Base-by-base conservation (phyloP, 1,140 invertebrate species). In the Drosophila virilis region DNA sequence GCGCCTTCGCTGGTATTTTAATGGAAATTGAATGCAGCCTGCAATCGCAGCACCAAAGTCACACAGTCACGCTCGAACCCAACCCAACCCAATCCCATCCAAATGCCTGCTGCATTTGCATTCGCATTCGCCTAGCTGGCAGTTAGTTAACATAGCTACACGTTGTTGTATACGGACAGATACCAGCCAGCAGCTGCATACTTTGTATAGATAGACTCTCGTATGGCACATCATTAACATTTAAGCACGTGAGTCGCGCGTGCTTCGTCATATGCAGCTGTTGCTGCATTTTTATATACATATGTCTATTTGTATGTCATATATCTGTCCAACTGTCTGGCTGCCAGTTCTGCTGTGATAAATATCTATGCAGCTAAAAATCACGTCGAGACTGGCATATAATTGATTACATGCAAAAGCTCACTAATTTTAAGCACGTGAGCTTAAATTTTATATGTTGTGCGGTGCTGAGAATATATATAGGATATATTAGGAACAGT, bases 161-260 rank as follows among this genome's bases (percentile, higher is more conserved):
- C 65, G 64, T 28, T 15, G 58, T 5, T 28, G 22, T 5, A 4
- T 28, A 5, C 4, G 4, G 2, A 4, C 22, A 28, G 22, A 28
- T 28, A 28, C 2, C 3, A 28, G 22, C 22, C 4, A 28, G 22
- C 22, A 28, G 22, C 22, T 28, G 5, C 22, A 28, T 3, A 28
- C 22, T 28, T 28, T 3, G 3, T 65, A 32, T 28, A 61, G 17
- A 37, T 38, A 13, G 32, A 35, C 10, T 59, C 45, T 32, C 15
- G 32, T 28, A 59, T 45, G 69, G 74, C 61, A 85, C 82, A 85
- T 85, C 78, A 85, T 85, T 86, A 86, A 81, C 81, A 85, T 85
- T 85, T 86, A 76, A 78, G 82, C 78, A 81, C 81, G 77, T 85
- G 81, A 84, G 51, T 33, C 57, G 58, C 33, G 74, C 82, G 58